phyloP scores from a whole-genome alignment of 2,888 invertebrate genomes.

The Cephus sareptanus region DNA sequence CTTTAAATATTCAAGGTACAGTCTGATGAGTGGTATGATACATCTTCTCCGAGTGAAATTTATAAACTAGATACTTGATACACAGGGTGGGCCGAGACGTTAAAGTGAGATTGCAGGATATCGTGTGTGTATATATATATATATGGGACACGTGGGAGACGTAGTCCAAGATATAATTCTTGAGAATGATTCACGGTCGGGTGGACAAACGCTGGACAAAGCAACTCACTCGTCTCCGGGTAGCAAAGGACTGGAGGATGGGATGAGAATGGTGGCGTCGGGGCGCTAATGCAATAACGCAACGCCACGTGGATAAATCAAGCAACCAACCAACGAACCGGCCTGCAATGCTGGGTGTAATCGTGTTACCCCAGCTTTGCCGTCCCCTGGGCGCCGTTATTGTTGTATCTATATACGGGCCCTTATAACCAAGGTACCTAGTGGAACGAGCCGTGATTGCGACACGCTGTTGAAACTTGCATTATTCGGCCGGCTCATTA shows the following conservation, averaged over 20 bases:
- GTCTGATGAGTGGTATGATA: background rate
- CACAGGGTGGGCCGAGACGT: background rate
- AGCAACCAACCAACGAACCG: conserved; percentile 44
- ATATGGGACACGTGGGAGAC: conserved; percentile 11
- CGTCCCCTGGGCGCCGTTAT: conserved; percentile 58
- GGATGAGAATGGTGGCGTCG: conserved; percentile 25
- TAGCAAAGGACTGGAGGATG: conserved; percentile 11
- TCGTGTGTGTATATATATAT: background rate
- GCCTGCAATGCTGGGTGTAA: conserved; percentile 41
- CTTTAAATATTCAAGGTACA: background rate
- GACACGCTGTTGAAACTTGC: background rate
- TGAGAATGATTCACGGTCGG: conserved; percentile 48
- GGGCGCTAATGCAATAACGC: conserved; percentile 63
- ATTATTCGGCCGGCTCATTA: background rate
- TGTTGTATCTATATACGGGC: conserved; percentile 14
- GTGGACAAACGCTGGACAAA: conserved; percentile 33
- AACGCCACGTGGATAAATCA: conserved; percentile 61
- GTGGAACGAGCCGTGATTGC: conserved; percentile 4
- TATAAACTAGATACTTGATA: background rate
- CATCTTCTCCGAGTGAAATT: background rate
- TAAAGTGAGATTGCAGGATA: background rate
- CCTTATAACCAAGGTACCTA: background rate
- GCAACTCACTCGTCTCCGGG: conserved; percentile 2
- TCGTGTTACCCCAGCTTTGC: conserved; percentile 53
- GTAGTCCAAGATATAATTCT: conserved; percentile 44